Conservation (phyloP, 2,113 vertebrate genomes). For the Zingel zingel region DNA sequence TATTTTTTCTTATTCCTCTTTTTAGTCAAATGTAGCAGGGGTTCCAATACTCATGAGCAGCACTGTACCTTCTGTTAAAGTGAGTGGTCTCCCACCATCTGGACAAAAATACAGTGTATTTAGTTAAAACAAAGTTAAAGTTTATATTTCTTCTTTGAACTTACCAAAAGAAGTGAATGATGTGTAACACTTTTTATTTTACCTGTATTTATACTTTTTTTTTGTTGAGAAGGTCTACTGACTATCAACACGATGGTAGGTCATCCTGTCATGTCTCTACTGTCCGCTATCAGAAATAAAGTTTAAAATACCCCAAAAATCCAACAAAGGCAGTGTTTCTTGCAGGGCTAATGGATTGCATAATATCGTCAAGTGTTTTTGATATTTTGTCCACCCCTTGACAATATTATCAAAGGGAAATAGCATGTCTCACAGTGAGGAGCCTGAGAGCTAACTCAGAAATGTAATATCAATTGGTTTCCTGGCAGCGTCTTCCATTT, state of each 20-base stretch:
- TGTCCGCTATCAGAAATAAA: neutral
- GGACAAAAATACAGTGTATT: slow-evolving; percentile 10
- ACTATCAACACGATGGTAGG: no score
- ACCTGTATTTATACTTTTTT: neutral
- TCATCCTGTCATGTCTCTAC: neutral
- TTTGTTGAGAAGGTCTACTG: neutral
- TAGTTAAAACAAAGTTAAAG: neutral
- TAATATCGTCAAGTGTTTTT: neutral
- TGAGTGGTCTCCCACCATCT: slow-evolving; percentile 36
- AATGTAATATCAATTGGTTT: slow-evolving; percentile 30
- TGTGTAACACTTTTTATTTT: neutral
- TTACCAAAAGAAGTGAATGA: neutral
- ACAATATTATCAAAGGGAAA: slow-evolving; percentile 24
- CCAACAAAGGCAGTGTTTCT: neutral
- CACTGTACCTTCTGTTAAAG: neutral
- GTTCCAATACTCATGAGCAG: no score
- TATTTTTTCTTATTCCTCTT: no score
- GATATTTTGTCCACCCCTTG: slow-evolving; percentile 10
- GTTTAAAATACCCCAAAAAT: neutral
- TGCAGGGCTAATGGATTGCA: neutral
- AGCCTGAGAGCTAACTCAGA: slow-evolving; percentile 19
- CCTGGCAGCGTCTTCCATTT: slow-evolving; percentile 28
- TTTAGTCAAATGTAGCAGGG: no score
- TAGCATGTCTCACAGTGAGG: neutral
- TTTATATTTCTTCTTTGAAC: neutral